Conservation (phyloP, 2,888 invertebrate genomes). For the Aphrophora alni region DNA sequence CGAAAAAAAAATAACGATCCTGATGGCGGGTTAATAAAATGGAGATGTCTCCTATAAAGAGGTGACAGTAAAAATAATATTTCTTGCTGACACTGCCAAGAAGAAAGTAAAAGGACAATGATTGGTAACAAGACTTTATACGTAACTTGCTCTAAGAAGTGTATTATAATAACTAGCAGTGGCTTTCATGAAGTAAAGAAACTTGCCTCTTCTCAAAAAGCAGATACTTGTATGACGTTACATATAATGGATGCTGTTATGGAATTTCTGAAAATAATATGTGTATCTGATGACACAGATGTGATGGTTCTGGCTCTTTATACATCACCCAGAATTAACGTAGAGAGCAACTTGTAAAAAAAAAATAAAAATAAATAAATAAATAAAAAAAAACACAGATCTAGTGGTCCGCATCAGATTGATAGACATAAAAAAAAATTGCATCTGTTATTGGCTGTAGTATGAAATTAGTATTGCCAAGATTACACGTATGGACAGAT, state of each 20-base stretch:
- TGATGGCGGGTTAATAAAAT: conserved; percentile 6
- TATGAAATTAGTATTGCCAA: conserved; percentile 7
- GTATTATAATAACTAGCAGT: conserved; percentile 12
- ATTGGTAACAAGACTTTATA: conserved; percentile 17
- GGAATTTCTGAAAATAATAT: conserved; percentile 14
- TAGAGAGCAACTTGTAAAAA: not conserved
- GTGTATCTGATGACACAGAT: conserved; percentile 19
- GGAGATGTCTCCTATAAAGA: conserved; percentile 16
- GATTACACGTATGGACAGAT: conserved; percentile 8
- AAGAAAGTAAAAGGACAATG: conserved; percentile 17
- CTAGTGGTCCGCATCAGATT: conserved; percentile 2
- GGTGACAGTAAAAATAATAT: conserved; percentile 17
- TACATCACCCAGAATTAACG: not conserved
- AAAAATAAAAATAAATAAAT: not conserved
- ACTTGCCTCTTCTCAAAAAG: conserved; percentile 16
- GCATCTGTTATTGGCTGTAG: not conserved
- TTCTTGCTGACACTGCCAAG: conserved; percentile 11
- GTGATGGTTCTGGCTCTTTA: not conserved
- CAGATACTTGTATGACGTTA: not conserved
- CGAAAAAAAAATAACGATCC: conserved; percentile 7
- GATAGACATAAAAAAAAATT: not conserved
- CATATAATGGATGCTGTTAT: conserved; percentile 18
- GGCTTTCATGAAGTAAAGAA: conserved; percentile 6
- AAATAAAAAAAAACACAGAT: not conserved
- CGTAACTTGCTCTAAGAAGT: conserved; percentile 13